Evolutionary conservation across 64 coral and sea anemone genomes (phyloP), one percentile per base, ranked within the genome.

Genomic region (Orbicella faveolata): DNA sequence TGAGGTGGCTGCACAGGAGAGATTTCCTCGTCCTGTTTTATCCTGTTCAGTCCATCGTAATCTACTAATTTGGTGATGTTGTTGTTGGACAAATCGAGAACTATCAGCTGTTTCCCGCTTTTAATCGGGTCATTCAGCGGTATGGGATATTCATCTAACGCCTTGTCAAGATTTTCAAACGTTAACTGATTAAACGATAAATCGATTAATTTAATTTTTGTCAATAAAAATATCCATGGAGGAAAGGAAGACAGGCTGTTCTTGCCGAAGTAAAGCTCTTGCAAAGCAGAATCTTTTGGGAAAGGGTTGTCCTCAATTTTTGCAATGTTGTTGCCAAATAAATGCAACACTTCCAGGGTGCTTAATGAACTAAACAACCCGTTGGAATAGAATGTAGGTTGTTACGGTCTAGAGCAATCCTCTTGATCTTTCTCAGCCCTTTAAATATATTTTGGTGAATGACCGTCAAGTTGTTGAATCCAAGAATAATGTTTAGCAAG

Each of bases 171-270:
- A 8, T 74, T 37, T 30, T 83, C 2, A 78, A 85, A 92, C 39
- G 85, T 95, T 17, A 95, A 83, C 33, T 30, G 0, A 48, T 95
- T 95, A 67, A 41, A 54, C 1, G 90, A 91, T 35, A 95, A 25
- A 62, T 95, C 78, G 55, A 89, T 86, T 2, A 14, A 10, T 79
- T 78, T 48, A 3, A 89, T 77, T 36, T 88, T 89, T 44, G 61
- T 59, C 9, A 92, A 20, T 9, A 78, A 74, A 72, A 92, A 92
- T 54, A 83, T 79, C 36, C 63, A 86, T 9, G 73, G 3, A 55
- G 89, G 94, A 36, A 95, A 44, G 7, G 10, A 7, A 21, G 74
- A 80, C 17, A 95, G 85, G 9, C 74, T 41, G 78, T 92, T 95
- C 9, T 79, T 48, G 10, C 63, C 15, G 18, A 95, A 39, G 53